phyloP scores from a whole-genome alignment of 2,797 vertebrate species.

The Acanthurus leucopareius region DNA sequence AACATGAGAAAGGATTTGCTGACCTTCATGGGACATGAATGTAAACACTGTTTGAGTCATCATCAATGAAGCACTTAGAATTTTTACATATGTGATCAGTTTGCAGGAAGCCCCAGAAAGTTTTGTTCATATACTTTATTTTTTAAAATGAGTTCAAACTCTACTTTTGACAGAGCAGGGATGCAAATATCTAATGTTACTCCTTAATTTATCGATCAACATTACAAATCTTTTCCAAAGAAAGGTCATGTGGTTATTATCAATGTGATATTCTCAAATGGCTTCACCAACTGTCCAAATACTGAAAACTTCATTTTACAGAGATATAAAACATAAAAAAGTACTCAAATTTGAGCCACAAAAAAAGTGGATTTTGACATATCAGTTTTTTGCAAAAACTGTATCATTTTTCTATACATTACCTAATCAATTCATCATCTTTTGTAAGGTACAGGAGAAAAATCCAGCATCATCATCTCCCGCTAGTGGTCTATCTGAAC shows the following conservation, averaged over 20 bases:
- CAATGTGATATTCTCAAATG: not conserved
- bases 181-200: not conserved
- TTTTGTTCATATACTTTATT: not conserved
- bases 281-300: not conserved
- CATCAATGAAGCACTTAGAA: not conserved
- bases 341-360: not conserved
- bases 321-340: not conserved
- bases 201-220: not conserved
- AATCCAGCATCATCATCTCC: not conserved
- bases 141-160: not conserved
- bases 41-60: not conserved
- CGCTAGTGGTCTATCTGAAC: not conserved
- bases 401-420: not conserved
- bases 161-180: not conserved
- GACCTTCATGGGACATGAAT: slow-evolving; percentile 9
- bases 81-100: not conserved
- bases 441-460: not conserved
- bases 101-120: not conserved
- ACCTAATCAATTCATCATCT: not conserved
- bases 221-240: not conserved
- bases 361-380: not conserved
- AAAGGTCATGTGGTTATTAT: not conserved
- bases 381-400: not conserved
- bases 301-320: not conserved
- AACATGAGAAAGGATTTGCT: not conserved